phyloP scores from a whole-genome alignment of 2,797 vertebrate species.

The Rhynchotus rufescens region DNA sequence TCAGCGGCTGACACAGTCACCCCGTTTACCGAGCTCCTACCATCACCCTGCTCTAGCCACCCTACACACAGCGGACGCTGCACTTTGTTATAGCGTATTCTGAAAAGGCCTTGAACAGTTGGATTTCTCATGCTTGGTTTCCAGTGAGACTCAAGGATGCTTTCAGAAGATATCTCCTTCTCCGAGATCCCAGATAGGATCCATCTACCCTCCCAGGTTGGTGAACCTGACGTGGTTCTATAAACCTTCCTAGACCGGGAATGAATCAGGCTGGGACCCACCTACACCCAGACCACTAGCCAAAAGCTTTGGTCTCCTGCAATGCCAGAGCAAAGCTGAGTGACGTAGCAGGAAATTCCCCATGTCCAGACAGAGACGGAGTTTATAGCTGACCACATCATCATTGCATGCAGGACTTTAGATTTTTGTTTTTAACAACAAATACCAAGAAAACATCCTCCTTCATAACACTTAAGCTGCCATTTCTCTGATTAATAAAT shows the following conservation, averaged over 20 bases:
- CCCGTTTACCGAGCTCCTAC: fast-evolving
- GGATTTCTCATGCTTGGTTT: neutral
- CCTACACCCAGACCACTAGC: neutral
- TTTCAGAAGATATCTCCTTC: neutral
- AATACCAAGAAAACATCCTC: constrained; percentile 36
- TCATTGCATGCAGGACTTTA: neutral
- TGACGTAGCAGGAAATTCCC: fast-evolving
- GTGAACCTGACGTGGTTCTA: fast-evolving
- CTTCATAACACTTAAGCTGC: neutral
- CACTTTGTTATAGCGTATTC: neutral
- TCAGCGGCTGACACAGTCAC: neutral
- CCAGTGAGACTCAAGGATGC: fast-evolving
- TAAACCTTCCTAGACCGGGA: neutral
- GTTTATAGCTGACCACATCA: neutral
- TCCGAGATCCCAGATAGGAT: neutral
- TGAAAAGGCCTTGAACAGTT: neutral
- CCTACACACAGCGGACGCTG: neutral
- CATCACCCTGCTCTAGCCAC: fast-evolving
- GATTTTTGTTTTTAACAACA: neutral
- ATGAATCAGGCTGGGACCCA: neutral
- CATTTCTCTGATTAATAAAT: fast-evolving
- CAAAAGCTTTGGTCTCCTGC: neutral
- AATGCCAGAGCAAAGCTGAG: neutral
- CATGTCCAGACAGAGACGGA: neutral
- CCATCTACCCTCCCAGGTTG: neutral